Evolutionary conservation across 2,113 vertebrate genomes (phyloP).

Genomic region (Alectura lathami): DNA sequence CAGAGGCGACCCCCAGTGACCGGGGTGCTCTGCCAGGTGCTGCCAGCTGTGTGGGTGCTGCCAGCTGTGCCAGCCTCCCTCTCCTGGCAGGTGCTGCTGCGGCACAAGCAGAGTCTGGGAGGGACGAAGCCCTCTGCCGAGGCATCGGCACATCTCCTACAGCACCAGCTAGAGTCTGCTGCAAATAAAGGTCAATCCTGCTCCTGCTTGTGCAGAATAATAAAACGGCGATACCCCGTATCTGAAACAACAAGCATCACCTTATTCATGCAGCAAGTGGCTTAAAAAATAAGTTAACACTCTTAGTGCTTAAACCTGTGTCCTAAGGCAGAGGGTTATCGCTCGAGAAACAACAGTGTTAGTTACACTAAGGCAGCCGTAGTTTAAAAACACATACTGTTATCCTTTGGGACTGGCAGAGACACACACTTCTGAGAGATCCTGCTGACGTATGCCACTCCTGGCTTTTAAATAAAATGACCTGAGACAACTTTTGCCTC

Average conservation of each 20-base stretch:
- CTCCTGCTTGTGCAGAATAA: background rate
- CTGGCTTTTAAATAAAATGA: background rate
- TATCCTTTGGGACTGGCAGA: background rate
- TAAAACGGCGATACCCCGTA: background rate
- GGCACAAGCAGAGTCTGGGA: slow-evolving; percentile 29
- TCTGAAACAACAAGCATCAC: background rate
- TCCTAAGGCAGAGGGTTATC: background rate
- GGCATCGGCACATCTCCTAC: background rate
- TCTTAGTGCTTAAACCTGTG: background rate
- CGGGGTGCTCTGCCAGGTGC: background rate
- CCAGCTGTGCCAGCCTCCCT: slow-evolving; percentile 3
- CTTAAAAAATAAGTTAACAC: background rate
- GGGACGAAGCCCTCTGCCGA: background rate
- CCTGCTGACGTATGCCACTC: background rate
- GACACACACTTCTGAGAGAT: background rate
- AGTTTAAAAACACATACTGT: rapidly evolving
- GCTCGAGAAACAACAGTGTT: background rate
- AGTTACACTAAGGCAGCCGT: background rate
- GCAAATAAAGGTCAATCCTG: background rate
- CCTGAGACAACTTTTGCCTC: background rate
- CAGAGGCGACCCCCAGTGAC: background rate
- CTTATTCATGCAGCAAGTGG: background rate
- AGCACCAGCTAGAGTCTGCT: background rate
- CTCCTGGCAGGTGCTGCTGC: slow-evolving; percentile 69
- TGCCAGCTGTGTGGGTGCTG: background rate